Evolutionary conservation across 2,113 vertebrate species (phyloP).

Genomic region (Lepisosteus osseus): DNA sequence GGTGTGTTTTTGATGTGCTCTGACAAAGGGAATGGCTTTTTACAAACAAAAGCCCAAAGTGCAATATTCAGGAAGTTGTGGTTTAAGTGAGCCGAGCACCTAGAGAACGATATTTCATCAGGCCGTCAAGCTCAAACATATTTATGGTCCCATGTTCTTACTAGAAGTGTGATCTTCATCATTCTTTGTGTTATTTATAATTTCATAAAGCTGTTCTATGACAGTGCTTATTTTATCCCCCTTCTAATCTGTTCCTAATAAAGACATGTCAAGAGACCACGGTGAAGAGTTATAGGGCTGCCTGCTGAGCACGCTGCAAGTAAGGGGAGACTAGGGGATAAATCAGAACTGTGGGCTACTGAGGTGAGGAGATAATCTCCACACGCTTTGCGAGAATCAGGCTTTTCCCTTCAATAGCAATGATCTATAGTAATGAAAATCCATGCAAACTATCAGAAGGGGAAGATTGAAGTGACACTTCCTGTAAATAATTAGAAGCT

Average conservation of each 20-base stretch:
- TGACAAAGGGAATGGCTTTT: constrained; percentile 2
- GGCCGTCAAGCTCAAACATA: constrained; percentile 67
- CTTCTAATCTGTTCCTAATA: constrained; percentile 72
- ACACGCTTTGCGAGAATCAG: constrained; percentile 19
- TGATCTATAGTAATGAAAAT: constrained; percentile 51
- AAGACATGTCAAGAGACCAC: constrained; percentile 44
- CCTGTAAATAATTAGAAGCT: constrained; percentile 62
- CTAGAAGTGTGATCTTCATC: constrained; percentile 72
- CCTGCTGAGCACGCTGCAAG: constrained; percentile 36
- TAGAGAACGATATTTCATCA: constrained; percentile 53
- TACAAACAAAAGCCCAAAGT: constrained; percentile 8
- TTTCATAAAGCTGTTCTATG: constrained; percentile 83
- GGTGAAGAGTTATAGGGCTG: constrained; percentile 39
- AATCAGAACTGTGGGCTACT: constrained; percentile 56
- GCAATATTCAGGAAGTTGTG: constrained; percentile 2
- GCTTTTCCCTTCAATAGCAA: constrained; percentile 31
- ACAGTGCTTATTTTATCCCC: constrained; percentile 81
- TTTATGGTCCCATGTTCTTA: constrained; percentile 56
- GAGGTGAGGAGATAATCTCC: constrained; percentile 55
- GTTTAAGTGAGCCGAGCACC: not conserved
- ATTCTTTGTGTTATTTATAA: constrained; percentile 75
- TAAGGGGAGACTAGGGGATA: constrained; percentile 46
- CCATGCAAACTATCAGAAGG: constrained; percentile 32
- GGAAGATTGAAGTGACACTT: constrained; percentile 46
- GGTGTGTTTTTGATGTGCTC: not conserved